phyloP scores from a whole-genome alignment of 2,888 invertebrate species.

The Drosophila trichaetosa region DNA sequence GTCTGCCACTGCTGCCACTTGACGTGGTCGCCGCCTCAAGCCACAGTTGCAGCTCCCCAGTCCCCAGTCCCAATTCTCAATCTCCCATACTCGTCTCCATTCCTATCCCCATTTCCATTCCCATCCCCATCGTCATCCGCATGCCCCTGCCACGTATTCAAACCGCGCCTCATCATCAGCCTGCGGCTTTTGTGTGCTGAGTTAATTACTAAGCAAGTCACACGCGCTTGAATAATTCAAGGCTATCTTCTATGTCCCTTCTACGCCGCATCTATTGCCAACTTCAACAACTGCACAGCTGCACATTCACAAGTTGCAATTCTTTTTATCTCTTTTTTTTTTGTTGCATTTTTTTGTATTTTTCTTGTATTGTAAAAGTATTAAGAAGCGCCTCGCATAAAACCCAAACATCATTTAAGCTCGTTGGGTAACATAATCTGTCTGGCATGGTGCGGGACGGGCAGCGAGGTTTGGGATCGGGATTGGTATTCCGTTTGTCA shows the following conservation, averaged over 20 bases:
- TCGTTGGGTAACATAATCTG: conserved; percentile 48
- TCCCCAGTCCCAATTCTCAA: conserved; percentile 1
- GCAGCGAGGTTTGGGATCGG: conserved; percentile 14
- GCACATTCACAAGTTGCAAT: conserved; percentile 40
- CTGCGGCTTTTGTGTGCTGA: conserved; percentile 73
- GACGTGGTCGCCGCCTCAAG: conserved; percentile 62
- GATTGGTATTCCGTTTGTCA: conserved; percentile 40
- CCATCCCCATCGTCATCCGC: conserved; percentile 4
- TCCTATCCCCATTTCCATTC: conserved; percentile 12
- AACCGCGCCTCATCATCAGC: conserved; percentile 70
- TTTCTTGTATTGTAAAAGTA: conserved; percentile 3
- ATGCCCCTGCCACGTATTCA: conserved; percentile 23
- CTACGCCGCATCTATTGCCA: conserved; percentile 57
- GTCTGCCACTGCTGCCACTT: conserved; percentile 67
- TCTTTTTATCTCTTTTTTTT: background rate
- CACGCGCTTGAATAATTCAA: conserved; percentile 81
- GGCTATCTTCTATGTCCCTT: conserved; percentile 63
- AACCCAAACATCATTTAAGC: conserved; percentile 48
- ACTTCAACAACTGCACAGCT: conserved; percentile 58
- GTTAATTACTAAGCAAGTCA: conserved; percentile 81
- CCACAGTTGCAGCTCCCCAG: conserved; percentile 20
- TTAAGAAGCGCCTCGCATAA: conserved; percentile 25
- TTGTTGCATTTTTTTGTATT: background rate
- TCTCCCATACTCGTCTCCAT: conserved; percentile 6
- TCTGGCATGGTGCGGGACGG: conserved; percentile 6